A percentile compares a stretch with the other conserved stretches of the same genome.
phyloP scores from a whole-genome alignment of 23 tunicate species.

The Halocynthia aurantium region DNA sequence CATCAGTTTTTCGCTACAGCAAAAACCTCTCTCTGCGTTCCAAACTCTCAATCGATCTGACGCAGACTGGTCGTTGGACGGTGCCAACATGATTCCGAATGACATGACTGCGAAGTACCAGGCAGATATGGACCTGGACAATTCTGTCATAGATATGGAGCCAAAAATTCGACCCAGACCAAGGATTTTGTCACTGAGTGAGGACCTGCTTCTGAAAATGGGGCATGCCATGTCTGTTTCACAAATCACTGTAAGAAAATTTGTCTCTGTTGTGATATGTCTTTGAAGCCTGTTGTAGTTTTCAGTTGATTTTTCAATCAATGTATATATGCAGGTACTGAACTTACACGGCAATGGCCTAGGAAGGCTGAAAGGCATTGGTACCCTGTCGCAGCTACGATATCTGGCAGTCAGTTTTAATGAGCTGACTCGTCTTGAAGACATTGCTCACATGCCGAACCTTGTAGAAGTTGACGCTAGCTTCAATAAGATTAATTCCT shows the following conservation, averaged over 20 bases:
- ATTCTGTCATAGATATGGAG: constrained; percentile 24
- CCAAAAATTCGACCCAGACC: constrained; percentile 71
- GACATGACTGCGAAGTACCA: constrained; percentile 23
- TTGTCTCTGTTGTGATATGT: neutral
- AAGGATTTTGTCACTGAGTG: constrained; percentile 57
- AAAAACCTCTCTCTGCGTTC: constrained; percentile 54
- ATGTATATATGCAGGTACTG: constrained; percentile 22
- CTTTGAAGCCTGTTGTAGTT: neutral
- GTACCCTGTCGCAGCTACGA: constrained; percentile 52
- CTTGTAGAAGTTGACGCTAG: constrained; percentile 79
- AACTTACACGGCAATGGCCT: constrained; percentile 92
- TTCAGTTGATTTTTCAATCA: neutral
- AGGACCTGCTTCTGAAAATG: constrained; percentile 70
- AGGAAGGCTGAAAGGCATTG: constrained; percentile 61
- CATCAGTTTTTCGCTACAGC: constrained; percentile 30
- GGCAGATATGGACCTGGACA: constrained; percentile 40
- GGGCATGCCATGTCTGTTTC: constrained; percentile 55
- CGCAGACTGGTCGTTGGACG: constrained; percentile 19
- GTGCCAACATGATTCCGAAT: constrained; percentile 28
- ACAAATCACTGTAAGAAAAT: constrained; percentile 70
- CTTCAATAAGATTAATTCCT: constrained; percentile 83
- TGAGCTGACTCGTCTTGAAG: constrained; percentile 82
- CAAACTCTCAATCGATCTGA: constrained; percentile 25
- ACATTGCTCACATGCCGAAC: constrained; percentile 78
- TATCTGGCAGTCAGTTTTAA: constrained; percentile 72